Conservation (phyloP, 2,113 vertebrate species). For the Formicarius rufipectus region DNA sequence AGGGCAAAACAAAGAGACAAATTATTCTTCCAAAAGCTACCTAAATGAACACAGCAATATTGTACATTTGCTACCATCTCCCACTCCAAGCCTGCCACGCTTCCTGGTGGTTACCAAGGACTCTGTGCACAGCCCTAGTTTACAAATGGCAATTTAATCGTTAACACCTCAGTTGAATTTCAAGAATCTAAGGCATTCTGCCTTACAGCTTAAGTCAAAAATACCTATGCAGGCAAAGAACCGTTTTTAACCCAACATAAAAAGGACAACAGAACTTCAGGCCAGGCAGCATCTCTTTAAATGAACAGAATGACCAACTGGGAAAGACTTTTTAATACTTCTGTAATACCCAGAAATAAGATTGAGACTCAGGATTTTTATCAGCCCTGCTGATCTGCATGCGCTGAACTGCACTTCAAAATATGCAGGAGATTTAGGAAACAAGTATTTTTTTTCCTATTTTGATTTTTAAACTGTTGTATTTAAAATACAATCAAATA, state of each 20-base stretch:
- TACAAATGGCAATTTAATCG: background rate
- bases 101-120: background rate
- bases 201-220: conserved; percentile 46
- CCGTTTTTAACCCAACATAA: conserved; percentile 28
- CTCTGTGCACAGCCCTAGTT: conserved; percentile 29
- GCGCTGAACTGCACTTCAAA: conserved; percentile 60
- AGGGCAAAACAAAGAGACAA: conserved; percentile 24
- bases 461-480: background rate
- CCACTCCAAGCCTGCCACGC: background rate
- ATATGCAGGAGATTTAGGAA: background rate
- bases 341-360: background rate
- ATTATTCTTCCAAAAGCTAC: background rate
- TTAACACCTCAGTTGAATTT: background rate
- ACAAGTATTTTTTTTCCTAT: background rate
- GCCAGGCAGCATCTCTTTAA: conserved; percentile 15
- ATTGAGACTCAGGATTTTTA: background rate
- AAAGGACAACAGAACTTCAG: conserved; percentile 56
- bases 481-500: conserved; percentile 69
- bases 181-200: conserved; percentile 19
- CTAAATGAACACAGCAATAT: conserved; percentile 45
- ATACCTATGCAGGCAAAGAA: conserved; percentile 52
- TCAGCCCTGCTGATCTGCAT: conserved; percentile 33
- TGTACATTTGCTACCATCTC: background rate
- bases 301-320: background rate
- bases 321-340: background rate